Evolutionary conservation across 2,888 invertebrate species (phyloP).

Genomic region (Notodonta ziczac): DNA sequence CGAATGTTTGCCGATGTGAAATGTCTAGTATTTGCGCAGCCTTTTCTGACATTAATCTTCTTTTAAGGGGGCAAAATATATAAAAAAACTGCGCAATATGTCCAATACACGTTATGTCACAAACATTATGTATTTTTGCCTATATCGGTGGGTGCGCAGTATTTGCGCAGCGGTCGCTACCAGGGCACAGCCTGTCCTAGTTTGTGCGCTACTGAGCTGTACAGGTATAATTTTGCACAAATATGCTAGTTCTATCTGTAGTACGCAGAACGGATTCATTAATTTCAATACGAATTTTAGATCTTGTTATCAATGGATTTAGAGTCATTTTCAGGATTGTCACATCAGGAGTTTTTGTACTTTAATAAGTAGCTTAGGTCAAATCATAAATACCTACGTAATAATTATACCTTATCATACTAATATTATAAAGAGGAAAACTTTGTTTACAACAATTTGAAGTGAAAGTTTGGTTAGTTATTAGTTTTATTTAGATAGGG

Average conservation of each 20-base stretch:
- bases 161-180: slow-evolving; percentile 2
- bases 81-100: neutral
- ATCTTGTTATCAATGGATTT: too few species aligned
- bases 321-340: too few species aligned
- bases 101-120: too few species aligned
- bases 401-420: neutral
- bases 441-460: neutral
- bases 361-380: too few species aligned
- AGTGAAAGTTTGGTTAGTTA: too few species aligned
- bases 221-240: neutral
- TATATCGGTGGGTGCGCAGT: neutral
- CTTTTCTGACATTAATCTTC: neutral
- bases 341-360: too few species aligned
- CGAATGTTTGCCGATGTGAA: neutral
- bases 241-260: neutral
- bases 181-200: slow-evolving; percentile 2
- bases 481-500: neutral
- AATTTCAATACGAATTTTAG: too few species aligned
- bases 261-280: too few species aligned
- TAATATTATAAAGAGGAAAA: too few species aligned
- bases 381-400: too few species aligned
- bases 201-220: neutral
- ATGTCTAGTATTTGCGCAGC: neutral
- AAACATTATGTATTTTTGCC: neutral
- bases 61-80: neutral